Evolutionary conservation across 1,140 invertebrate genomes (phyloP).

Genomic region (Bombus soroeensis): DNA sequence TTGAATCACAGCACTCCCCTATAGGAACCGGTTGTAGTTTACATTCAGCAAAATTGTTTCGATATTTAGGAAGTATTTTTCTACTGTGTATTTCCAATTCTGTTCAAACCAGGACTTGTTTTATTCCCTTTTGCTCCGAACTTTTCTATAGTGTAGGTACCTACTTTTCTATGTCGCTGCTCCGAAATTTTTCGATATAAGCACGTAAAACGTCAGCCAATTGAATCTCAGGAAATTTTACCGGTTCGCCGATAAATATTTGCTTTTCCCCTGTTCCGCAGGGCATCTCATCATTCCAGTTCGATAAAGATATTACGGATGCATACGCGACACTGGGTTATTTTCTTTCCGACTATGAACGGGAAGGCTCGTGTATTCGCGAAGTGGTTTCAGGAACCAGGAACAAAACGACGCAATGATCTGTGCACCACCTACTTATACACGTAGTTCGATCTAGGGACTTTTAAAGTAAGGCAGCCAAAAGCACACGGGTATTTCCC

Average conservation of each 20-base stretch:
- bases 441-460: not conserved
- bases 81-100: not conserved
- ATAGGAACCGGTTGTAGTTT: slow-evolving; percentile 25
- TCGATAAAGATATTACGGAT: slow-evolving; percentile 24
- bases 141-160: not conserved
- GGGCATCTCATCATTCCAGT: not conserved
- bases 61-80: slow-evolving; percentile 20
- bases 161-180: not conserved
- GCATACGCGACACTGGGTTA: slow-evolving; percentile 44
- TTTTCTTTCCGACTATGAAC: slow-evolving; percentile 36
- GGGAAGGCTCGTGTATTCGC: slow-evolving; percentile 26
- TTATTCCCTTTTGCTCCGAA: not conserved
- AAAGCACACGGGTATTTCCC: not conserved
- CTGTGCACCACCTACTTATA: not conserved
- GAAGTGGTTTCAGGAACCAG: not conserved
- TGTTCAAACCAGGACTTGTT: not conserved
- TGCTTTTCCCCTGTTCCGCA: not conserved
- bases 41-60: slow-evolving; percentile 24
- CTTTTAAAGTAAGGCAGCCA: slow-evolving; percentile 19
- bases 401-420: slow-evolving; percentile 1
- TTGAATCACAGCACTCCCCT: slow-evolving; percentile 23
- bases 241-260: not conserved
- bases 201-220: not conserved
- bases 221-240: not conserved
- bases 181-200: not conserved